Evolutionary conservation across 2,113 vertebrate genomes (phyloP), one percentile per base, ranked within the genome.

Genomic region (Microtus richardsoni): DNA sequence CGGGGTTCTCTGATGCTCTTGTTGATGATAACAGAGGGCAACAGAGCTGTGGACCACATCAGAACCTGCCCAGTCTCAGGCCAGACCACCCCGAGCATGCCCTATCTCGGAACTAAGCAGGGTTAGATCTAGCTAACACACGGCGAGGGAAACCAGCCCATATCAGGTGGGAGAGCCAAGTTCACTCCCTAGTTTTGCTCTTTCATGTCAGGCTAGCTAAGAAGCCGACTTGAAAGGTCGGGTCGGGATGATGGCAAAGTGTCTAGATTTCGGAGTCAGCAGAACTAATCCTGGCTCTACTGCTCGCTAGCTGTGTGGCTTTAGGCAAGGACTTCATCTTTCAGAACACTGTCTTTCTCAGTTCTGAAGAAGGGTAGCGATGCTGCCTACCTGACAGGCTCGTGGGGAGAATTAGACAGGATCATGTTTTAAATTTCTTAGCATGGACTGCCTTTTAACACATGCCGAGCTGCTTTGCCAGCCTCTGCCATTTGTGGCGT

Each of bases 261-360:
- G 30, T 39, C 74, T 47, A 41, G 22, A 79, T 47, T 96, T 73
- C n/a, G 16, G 74, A 62, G 17, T 78, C 52, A 70, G 58, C 14
- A 52, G 44, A 92, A 89, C 36, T 68, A 82, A 91, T 36, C 36
- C 12, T 90, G 83, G 60, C 39, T 88, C 58, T n/a, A 11, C 16
- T 47, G 52, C 78, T 58, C 30, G 36, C 58, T 52, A 84, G 47
- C 52, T 95, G 36, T 89, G 84, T 73, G 73, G 70, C 52, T 49
- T 96, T 28, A 89, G 79, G 80, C 28, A 77, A 93, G 12, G 41
- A 8, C 30, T 58, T 87, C 62, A 93, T 80, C 77, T 86, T 75
- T 88, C 47, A 70, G 92, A 74, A 73, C 60, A 36, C 80, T 21
- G 5, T 77, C 88, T 94, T 93, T 33, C 58, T 96, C 77, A 74